Evolutionary conservation across 2,113 vertebrate genomes (phyloP).

Genomic region (Echinops telfairi): DNA sequence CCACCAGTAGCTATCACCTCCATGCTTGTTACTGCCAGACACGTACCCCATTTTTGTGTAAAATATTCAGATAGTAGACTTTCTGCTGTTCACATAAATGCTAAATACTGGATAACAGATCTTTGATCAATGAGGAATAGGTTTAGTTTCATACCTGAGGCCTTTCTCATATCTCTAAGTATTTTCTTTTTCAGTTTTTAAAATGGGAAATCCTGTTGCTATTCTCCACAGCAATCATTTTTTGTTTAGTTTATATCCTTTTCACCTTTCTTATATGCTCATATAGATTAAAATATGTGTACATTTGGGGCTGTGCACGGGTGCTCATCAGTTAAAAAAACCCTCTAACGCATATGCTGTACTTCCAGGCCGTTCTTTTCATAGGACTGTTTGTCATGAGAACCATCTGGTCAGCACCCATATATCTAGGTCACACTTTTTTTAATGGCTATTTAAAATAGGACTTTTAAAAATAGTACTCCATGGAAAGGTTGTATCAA

Average conservation of each 20-base stretch:
- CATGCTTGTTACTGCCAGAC: no score
- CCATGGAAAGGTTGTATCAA: not conserved
- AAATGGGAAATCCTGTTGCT: not conserved
- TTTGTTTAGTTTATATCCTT: no score
- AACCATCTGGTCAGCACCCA: not conserved
- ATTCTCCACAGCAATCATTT: not conserved
- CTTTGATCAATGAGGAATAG: no score
- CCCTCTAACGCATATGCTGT: not conserved
- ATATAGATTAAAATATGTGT: not conserved
- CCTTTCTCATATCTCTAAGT: not conserved
- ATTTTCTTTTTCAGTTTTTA: slow-evolving; percentile 8
- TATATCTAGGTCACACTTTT: not conserved
- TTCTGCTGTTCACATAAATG: not conserved
- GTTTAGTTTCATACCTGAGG: not conserved
- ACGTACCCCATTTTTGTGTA: not conserved
- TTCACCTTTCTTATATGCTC: no score
- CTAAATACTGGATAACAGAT: not conserved
- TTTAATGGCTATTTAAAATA: not conserved
- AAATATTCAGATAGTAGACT: not conserved
- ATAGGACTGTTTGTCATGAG: not conserved
- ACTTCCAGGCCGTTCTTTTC: not conserved
- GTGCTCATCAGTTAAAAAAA: not conserved
- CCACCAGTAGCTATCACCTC: not conserved
- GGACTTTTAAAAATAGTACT: not conserved
- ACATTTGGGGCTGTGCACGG: not conserved